phyloP scores from a whole-genome alignment of 2,113 vertebrate species.

The Merops nubicus region DNA sequence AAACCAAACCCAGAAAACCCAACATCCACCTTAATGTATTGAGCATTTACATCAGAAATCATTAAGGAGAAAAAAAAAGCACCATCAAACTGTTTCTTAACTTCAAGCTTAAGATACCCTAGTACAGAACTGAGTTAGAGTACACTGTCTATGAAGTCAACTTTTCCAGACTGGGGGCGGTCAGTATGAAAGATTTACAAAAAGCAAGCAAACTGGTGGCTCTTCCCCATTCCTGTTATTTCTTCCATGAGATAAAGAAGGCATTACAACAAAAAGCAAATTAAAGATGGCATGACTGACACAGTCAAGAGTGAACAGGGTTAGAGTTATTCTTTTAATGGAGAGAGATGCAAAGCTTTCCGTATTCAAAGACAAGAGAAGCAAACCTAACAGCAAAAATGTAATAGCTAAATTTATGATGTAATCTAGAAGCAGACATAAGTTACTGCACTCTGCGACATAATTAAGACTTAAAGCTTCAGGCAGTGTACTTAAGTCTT shows the following conservation, averaged over 20 bases:
- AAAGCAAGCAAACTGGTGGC: background rate
- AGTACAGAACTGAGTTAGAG: background rate
- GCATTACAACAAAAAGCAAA: background rate
- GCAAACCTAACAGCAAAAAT: slow-evolving; percentile 24
- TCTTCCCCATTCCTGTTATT: background rate
- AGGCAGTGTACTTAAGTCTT: slow-evolving; percentile 68
- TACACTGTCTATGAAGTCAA: background rate
- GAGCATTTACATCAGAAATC: background rate
- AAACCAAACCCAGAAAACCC: background rate
- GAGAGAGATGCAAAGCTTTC: background rate
- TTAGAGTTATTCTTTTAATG: background rate
- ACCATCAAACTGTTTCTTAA: background rate
- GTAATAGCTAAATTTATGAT: background rate
- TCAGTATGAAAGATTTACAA: background rate
- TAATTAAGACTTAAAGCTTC: slow-evolving; percentile 69
- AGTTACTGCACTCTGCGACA: slow-evolving; percentile 50
- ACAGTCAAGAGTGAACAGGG: background rate
- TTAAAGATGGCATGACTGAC: background rate
- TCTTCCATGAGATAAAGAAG: background rate
- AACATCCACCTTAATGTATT: background rate
- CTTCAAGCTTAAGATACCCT: background rate
- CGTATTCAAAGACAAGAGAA: background rate
- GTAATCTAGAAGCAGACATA: slow-evolving; percentile 27
- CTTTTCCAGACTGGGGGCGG: background rate
- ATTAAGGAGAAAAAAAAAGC: background rate